Base-by-base conservation (phyloP, 2,113 vertebrate species). In the Gymnorhina tibicen region DNA sequence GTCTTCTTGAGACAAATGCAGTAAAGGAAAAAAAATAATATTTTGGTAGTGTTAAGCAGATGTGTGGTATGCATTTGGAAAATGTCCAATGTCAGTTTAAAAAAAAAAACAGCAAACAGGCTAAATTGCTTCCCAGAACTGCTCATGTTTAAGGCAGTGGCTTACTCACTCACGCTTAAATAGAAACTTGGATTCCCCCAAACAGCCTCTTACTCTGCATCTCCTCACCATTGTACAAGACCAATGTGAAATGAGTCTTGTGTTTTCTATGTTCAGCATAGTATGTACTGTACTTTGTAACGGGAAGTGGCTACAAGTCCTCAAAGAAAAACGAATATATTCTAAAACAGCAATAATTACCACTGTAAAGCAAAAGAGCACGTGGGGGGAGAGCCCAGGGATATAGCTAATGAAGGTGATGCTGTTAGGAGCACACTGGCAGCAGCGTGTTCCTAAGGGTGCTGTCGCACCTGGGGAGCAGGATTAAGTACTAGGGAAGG, bases 321-420 rank as follows among this genome's bases (percentile, higher is more conserved):
- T 95, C 91, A 83, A 95, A 58, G 44, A 75, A 68, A 69, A 68
- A 73, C 2, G 27, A 96, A 84, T 78, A 52, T 79, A 69, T 62
- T 96, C 85, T 83, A 90, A 95, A 97, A 97, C 96, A 98, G 98
- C 97, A 98, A 97, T 98, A 98, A 98, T 97, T 97, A 97, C 85
- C 95, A 94, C 87, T 96, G 96, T 79, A 96, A 93, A 96, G 95
- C 73, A 90, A 92, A 85, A 4, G 89, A 72, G 69, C 94, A 37
- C 11, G 30, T 41, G 44, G 68, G 52, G 78, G 78, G 41, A 44
- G 83, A 72, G 83, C 93, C 33, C 75, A 33, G 83, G 93, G 89
- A 78, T 73, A 6, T 1, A 6, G 56, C 7, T 16, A 9, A 13
- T 1, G 60, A 53, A 21, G 82, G 13, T 14, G 84, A 30, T 49